These are phyloP conservation scores for Barnardius zonarius DNA, from an alignment of 2,113 vertebrate species.

Conservation along the genomic window DNA sequence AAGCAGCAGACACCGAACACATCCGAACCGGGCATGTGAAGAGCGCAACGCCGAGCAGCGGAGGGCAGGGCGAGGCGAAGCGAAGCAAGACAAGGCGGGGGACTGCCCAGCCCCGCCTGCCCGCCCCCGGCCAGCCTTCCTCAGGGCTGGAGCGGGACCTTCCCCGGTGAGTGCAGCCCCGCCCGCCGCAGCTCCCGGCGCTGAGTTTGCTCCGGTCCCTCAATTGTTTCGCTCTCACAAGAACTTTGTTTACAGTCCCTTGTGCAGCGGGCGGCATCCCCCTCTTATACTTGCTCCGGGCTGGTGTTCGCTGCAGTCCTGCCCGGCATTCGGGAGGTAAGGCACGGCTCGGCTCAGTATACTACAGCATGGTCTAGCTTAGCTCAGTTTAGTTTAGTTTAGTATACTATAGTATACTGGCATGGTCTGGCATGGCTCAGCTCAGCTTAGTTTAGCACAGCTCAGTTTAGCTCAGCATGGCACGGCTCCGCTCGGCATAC, in stretches of 20 bases:
- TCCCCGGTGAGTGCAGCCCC: neutral
- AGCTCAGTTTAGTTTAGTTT: neutral
- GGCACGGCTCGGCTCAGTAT: neutral
- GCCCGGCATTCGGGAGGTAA: slow-evolving; percentile 73
- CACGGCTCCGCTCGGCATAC: neutral
- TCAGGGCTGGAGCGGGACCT: neutral
- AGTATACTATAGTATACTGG: neutral
- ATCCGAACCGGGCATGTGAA: neutral
- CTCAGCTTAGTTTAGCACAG: neutral
- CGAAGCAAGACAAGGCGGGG: neutral
- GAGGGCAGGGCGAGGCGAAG: neutral
- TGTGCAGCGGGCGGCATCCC: slow-evolving; percentile 54
- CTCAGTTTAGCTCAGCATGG: neutral
- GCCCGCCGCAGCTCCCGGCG: neutral
- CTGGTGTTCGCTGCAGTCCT: slow-evolving; percentile 47
- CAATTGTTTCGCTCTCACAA: slow-evolving; percentile 28
- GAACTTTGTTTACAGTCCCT: slow-evolving; percentile 76
- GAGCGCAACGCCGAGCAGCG: neutral
- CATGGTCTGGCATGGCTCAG: neutral
- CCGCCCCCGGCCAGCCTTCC: neutral
- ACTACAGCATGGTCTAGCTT: neutral
- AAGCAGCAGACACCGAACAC: neutral
- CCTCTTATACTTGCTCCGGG: neutral
- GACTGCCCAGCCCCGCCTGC: neutral
- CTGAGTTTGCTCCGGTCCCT: slow-evolving; percentile 74